A percentile compares a stretch with the other conserved stretches of the same genome.
These are phyloP conservation scores for Melanogrammus aeglefinus DNA, from an alignment of 2,797 vertebrate genomes.

Conservation along the genomic window DNA sequence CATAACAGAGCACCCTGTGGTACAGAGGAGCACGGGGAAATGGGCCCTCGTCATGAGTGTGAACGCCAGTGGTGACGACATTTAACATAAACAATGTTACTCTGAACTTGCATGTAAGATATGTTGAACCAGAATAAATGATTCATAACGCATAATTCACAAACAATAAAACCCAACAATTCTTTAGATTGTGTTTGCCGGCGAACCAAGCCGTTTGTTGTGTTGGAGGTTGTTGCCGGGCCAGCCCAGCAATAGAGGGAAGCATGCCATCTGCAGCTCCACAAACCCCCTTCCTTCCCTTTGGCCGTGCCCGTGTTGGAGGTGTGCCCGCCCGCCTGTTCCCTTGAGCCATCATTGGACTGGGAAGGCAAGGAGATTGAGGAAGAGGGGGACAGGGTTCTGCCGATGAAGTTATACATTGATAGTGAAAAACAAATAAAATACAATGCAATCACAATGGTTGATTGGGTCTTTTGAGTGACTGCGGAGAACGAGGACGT, in stretches of 20 bases:
- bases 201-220: constrained; percentile 32
- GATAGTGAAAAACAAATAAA: not conserved
- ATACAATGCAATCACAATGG: not conserved
- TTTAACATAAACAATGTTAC: not conserved
- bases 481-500: not conserved
- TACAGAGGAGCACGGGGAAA: not conserved
- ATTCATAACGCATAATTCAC: not conserved
- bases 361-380: constrained; percentile 38
- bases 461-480: not conserved
- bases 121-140: no score
- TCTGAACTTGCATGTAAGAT: not conserved
- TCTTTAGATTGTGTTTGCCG: constrained; percentile 32
- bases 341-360: constrained; percentile 51
- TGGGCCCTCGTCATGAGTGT: not conserved
- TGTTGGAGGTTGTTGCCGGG: constrained; percentile 25
- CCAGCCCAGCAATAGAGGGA: constrained; percentile 40
- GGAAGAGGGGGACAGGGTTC: constrained; percentile 34
- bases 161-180: not conserved
- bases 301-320: constrained; percentile 57
- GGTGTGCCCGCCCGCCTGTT: constrained; percentile 42
- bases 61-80: not conserved
- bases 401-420: constrained; percentile 25
- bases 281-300: constrained; percentile 38
- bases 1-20: not conserved
- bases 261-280: constrained; percentile 56